Evolutionary conservation across 1,140 invertebrate species (phyloP).

Genomic region (Epicauta chinensis): DNA sequence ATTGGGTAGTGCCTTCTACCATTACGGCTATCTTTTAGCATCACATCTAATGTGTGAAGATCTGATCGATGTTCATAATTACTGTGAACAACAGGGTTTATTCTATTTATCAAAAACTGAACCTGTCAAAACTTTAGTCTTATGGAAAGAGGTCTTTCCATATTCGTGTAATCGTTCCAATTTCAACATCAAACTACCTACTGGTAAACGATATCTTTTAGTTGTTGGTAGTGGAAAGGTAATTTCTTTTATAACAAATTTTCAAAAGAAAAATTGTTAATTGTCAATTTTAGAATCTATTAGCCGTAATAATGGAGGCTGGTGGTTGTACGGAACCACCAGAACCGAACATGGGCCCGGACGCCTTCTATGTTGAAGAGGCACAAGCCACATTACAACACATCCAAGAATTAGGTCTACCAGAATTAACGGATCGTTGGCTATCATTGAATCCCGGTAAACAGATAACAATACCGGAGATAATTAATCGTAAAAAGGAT

Average conservation of each 20-base stretch:
- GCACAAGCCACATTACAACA: constrained; percentile 62
- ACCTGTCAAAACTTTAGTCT: constrained; percentile 60
- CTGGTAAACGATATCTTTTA: constrained; percentile 64
- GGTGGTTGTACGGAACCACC: constrained; percentile 47
- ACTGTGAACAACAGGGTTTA: constrained; percentile 61
- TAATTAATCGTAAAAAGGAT: constrained; percentile 11
- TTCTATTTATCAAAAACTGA: constrained; percentile 58
- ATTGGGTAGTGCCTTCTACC: constrained; percentile 66
- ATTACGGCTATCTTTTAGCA: constrained; percentile 62
- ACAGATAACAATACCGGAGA: constrained; percentile 35
- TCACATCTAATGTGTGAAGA: constrained; percentile 66
- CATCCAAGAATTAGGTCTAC: constrained; percentile 58
- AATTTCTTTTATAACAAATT: constrained; percentile 4
- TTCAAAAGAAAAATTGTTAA: background rate
- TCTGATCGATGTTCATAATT: constrained; percentile 62
- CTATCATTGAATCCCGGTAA: constrained; percentile 51
- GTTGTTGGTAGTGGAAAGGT: constrained; percentile 61
- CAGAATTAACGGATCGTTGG: constrained; percentile 55
- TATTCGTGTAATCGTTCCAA: constrained; percentile 42
- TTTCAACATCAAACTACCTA: constrained; percentile 43
- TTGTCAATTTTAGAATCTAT: constrained; percentile 40
- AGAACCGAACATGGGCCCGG: constrained; percentile 48
- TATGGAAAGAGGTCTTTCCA: constrained; percentile 69
- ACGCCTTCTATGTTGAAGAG: constrained; percentile 59
- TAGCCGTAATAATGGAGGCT: constrained; percentile 66